These are phyloP conservation scores for Phalacrocorax pelagicus DNA, from an alignment of 2,113 vertebrate species.

Conservation along the genomic window DNA sequence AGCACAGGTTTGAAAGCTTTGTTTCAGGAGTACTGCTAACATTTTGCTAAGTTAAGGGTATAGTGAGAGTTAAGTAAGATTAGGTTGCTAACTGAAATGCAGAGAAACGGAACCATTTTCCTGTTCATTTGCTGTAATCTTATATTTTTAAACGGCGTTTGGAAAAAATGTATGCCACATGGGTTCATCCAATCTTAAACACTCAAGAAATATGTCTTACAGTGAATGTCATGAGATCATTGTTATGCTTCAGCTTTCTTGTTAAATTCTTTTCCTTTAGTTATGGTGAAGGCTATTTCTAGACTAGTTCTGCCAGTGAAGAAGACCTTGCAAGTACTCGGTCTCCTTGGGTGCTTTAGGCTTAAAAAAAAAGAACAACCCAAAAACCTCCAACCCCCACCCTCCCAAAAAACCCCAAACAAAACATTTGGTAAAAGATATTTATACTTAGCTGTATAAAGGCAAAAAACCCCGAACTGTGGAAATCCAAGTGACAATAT, in stretches of 20 bases:
- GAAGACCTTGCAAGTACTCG: neutral
- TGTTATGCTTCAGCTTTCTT: neutral
- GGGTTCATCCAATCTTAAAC: neutral
- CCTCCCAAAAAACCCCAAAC: too few species aligned
- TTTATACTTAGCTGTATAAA: neutral
- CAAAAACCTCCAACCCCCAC: too few species aligned
- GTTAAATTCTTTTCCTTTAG: neutral
- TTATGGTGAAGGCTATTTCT: neutral
- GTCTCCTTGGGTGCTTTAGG: neutral
- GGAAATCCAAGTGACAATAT: neutral
- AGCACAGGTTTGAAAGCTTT: neutral
- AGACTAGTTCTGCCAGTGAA: neutral
- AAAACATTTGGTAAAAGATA: neutral
- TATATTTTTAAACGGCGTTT: neutral
- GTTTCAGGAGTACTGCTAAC: neutral
- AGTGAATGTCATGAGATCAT: neutral
- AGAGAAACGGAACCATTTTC: neutral
- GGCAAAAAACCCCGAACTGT: neutral
- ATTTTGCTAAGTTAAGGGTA: neutral
- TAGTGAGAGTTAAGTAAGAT: neutral
- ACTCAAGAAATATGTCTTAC: neutral
- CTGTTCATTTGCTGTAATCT: neutral
- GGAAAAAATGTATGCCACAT: neutral
- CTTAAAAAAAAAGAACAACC: neutral
- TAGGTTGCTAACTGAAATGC: neutral